Conservation (phyloP, 2,888 invertebrate species). For the Pyrrhosoma nymphula region DNA sequence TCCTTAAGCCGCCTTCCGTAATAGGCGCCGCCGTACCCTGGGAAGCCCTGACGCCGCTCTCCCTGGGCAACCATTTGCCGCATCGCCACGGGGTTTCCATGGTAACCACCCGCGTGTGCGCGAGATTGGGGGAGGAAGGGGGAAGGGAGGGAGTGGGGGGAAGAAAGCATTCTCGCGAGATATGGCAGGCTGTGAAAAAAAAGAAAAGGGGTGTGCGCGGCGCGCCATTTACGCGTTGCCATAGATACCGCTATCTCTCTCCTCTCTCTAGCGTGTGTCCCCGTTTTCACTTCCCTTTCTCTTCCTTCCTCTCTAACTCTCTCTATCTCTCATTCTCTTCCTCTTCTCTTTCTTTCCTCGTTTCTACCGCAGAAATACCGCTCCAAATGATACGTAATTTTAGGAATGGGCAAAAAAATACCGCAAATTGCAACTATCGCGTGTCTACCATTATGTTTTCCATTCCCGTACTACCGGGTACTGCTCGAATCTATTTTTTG, state of each 20-base stretch:
- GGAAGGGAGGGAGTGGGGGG: not conserved
- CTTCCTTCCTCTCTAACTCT: not conserved
- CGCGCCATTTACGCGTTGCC: conserved; percentile 23
- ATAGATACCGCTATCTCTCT: not conserved
- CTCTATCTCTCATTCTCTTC: no score
- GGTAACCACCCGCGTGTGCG: not conserved
- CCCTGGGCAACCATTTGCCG: conserved; percentile 35
- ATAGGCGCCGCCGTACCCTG: not conserved
- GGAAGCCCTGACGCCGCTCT: not conserved
- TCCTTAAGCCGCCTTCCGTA: not conserved
- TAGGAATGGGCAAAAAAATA: no score
- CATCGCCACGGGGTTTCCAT: conserved; percentile 26
- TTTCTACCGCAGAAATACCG: no score
- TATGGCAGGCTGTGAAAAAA: not conserved
- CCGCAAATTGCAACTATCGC: no score
- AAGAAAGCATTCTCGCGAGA: not conserved
- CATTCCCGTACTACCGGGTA: no score
- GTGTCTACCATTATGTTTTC: no score
- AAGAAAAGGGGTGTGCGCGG: not conserved
- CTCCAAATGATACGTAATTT: no score
- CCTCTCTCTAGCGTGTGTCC: not conserved
- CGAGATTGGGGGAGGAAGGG: not conserved
- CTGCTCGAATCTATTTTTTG: no score
- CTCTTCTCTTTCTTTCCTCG: no score
- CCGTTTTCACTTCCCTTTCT: not conserved